These are phyloP conservation scores for Agrotis ipsilon DNA, from an alignment of 2,888 invertebrate genomes.

Conservation along the genomic window DNA sequence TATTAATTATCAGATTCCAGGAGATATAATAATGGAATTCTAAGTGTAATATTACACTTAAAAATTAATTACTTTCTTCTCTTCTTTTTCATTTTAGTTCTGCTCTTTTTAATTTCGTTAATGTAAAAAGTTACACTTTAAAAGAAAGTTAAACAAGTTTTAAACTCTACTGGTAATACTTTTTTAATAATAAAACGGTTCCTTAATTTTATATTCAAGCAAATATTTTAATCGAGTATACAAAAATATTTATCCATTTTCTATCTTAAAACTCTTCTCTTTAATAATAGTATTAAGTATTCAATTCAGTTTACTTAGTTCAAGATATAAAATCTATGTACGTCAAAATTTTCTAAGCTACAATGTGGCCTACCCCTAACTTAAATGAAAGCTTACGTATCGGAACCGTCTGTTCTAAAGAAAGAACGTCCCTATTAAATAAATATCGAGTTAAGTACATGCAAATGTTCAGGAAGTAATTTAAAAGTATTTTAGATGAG, in stretches of 20 bases:
- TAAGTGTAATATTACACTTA: not conserved
- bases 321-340: not conserved
- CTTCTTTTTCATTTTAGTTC: not conserved
- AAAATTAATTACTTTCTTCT: not conserved
- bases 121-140: not conserved
- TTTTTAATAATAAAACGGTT: too few species aligned
- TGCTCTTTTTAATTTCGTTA: not conserved
- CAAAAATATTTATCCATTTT: too few species aligned
- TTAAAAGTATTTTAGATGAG: slow-evolving; percentile 52
- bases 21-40: not conserved
- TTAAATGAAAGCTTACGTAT: slow-evolving; percentile 45
- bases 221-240: too few species aligned
- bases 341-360: not conserved
- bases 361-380: slow-evolving; percentile 43
- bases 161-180: too few species aligned
- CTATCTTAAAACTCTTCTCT: too few species aligned
- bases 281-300: too few species aligned
- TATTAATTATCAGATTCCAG: not conserved
- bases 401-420: slow-evolving; percentile 27
- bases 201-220: too few species aligned
- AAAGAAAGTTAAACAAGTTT: too few species aligned
- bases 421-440: slow-evolving; percentile 57
- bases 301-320: not conserved
- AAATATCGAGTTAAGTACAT: slow-evolving; percentile 62
- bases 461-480: slow-evolving; percentile 58